A percentile compares a stretch with the other conserved stretches of the same genome.
Evolutionary conservation across 2,113 vertebrate species (phyloP).

Genomic region (Microcebus murinus): DNA sequence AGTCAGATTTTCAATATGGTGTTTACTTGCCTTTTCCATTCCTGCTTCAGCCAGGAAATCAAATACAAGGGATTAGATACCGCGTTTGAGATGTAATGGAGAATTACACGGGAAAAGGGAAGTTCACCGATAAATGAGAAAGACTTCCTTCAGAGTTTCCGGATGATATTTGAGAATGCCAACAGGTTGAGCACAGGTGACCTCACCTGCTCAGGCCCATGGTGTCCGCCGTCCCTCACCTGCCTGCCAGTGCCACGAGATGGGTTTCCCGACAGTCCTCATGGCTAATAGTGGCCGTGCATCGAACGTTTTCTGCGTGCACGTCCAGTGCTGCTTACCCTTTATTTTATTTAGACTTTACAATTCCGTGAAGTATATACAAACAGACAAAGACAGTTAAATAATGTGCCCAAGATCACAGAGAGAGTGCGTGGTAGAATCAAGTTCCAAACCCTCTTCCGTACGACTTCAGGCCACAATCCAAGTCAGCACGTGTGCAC

Average conservation of each 20-base stretch:
- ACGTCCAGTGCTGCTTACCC: background rate
- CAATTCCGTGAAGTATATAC: background rate
- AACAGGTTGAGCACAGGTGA: no score
- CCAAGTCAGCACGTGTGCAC: background rate
- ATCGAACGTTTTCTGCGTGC: fast-evolving
- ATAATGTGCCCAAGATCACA: background rate
- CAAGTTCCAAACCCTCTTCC: background rate
- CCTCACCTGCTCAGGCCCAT: fast-evolving
- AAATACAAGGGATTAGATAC: constrained; percentile 58
- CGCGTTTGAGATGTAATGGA: constrained; percentile 1
- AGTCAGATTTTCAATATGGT: constrained; percentile 68
- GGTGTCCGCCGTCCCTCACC: background rate
- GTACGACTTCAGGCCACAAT: fast-evolving
- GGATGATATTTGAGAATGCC: background rate
- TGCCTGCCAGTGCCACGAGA: background rate
- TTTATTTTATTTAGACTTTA: background rate
- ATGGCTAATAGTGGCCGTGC: background rate
- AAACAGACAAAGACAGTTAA: background rate
- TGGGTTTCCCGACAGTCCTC: background rate
- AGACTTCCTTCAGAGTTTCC: background rate
- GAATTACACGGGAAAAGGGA: background rate
- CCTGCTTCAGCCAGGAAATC: constrained; percentile 57
- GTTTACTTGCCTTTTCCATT: constrained; percentile 59
- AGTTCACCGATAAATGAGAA: background rate
- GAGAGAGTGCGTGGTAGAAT: background rate